These are phyloP conservation scores for Acronicta aceris DNA, from an alignment of 2,888 invertebrate species.

Conservation along the genomic window DNA sequence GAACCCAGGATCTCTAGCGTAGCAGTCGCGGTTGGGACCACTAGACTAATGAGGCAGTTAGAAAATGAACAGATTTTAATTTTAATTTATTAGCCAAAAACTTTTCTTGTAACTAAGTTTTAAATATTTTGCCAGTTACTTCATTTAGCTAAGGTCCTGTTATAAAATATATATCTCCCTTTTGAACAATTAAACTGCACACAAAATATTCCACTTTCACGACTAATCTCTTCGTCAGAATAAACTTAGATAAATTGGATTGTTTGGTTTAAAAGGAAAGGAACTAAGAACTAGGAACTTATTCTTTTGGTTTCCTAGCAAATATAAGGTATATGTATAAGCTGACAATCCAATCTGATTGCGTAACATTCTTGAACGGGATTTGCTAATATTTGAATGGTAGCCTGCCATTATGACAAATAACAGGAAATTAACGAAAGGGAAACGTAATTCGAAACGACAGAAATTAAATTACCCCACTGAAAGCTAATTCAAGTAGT, in stretches of 20 bases:
- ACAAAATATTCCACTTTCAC: constrained; percentile 27
- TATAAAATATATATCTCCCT: too few relatives aligned
- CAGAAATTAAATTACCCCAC: constrained; percentile 13
- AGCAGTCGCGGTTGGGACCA: too few relatives aligned
- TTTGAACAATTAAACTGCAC: too few relatives aligned
- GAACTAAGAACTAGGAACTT: constrained; percentile 25
- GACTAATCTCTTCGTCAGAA: constrained; percentile 23
- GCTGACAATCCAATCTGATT: constrained; percentile 38
- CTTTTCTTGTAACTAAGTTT: too few relatives aligned
- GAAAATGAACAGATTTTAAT: too few relatives aligned
- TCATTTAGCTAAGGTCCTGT: too few relatives aligned
- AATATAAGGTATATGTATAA: constrained; percentile 3
- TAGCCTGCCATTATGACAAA: constrained; percentile 33
- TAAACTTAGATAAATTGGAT: constrained; percentile 37
- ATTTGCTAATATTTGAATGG: constrained; percentile 34
- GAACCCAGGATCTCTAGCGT: too few relatives aligned
- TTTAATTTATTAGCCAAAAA: too few relatives aligned
- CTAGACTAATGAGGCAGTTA: too few relatives aligned
- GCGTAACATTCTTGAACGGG: constrained; percentile 32
- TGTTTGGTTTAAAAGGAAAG: constrained; percentile 39
- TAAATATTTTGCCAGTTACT: too few relatives aligned
- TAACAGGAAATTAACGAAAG: constrained; percentile 32
- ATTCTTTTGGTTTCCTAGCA: constrained; percentile 40
- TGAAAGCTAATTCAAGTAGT: too few relatives aligned
- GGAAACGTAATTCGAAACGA: constrained; percentile 28